Evolutionary conservation across 2,797 vertebrate species (phyloP).

Genomic region (Pelochelys cantorii): DNA sequence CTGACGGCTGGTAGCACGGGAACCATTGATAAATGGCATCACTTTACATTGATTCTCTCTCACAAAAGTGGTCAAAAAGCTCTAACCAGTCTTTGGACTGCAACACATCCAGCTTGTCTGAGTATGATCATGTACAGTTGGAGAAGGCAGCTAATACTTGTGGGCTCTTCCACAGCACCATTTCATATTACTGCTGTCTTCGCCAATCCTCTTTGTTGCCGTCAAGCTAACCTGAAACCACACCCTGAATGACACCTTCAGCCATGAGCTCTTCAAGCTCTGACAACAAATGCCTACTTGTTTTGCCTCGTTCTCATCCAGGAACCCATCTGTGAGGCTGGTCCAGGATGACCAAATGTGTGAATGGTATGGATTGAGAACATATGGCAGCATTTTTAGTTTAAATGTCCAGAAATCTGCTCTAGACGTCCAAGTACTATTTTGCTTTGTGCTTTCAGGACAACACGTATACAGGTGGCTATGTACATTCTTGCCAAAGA

Average conservation of each 20-base stretch:
- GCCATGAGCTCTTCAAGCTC: not conserved
- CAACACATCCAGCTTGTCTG: not conserved
- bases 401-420: slow-evolving; percentile 27
- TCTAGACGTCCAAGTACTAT: not conserved
- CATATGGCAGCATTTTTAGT: not conserved
- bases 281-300: not conserved
- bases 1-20: not conserved
- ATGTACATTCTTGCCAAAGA: not conserved
- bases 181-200: slow-evolving; percentile 6
- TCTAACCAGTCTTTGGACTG: not conserved
- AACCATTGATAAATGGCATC: not conserved
- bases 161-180: not conserved
- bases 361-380: not conserved
- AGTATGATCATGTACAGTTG: no score
- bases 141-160: not conserved
- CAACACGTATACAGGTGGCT: not conserved
- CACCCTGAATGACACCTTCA: not conserved
- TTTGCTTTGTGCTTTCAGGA: slow-evolving; percentile 1
- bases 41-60: not conserved
- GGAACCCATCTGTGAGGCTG: not conserved
- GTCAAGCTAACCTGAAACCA: not conserved
- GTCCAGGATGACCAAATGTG: not conserved
- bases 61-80: not conserved
- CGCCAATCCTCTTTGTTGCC: not conserved
- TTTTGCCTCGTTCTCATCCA: not conserved